Evolutionary conservation across 2,113 vertebrate genomes (phyloP), one percentile per base, ranked within the genome.

Genomic region (Etia nguti): DNA sequence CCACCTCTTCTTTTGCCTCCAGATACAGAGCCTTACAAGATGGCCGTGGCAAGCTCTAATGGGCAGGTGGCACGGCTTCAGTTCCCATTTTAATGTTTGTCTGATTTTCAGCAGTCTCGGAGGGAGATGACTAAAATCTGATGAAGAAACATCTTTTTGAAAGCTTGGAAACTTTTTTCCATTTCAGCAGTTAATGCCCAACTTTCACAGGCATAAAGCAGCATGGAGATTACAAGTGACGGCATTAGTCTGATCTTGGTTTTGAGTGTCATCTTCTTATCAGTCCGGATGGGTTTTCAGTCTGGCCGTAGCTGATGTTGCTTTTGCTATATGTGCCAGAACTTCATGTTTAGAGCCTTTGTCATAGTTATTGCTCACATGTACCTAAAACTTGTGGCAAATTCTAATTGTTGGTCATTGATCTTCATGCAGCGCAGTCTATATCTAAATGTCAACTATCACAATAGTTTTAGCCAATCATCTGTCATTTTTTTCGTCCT

Each of bases 401-500:
- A 43, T 0, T 26, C 13, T 26, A 73, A 41, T 26, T 46, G 13
- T 46, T 46, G 41, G 8, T 46, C 22, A 43, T 73, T 73, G 68
- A 26, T 10, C n/a, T 26, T 73, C 1, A 38, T 65, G 60, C 31
- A 62, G 59, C 0, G 4, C 13, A 46, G 22, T 15, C 1, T 46
- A 24, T 10, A 18, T 73, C 41, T 73, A 46, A 73, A 46, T 18
- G 16, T 18, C 1, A 18, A 50, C 13, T 48, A 13, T 48, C 13
- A 50, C 48, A 54, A n/a, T 54, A 10, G 4, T n/a, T 54, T 54
- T 54, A n/a, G 20, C 24, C 10, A 50, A 48, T 75, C 24, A 48
- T 18, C 6, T 0, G 10, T 4, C 15, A 0, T 12, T 31, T 22
- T 50, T 50, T 50, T 18, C 9, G 8, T 38, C 36, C 10, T 10